Percentiles rank a stretch among this genome's conserved stretches.
These are phyloP conservation scores for Poeciliopsis turneri DNA, from an alignment of 2,797 vertebrate species.

Conservation along the genomic window DNA sequence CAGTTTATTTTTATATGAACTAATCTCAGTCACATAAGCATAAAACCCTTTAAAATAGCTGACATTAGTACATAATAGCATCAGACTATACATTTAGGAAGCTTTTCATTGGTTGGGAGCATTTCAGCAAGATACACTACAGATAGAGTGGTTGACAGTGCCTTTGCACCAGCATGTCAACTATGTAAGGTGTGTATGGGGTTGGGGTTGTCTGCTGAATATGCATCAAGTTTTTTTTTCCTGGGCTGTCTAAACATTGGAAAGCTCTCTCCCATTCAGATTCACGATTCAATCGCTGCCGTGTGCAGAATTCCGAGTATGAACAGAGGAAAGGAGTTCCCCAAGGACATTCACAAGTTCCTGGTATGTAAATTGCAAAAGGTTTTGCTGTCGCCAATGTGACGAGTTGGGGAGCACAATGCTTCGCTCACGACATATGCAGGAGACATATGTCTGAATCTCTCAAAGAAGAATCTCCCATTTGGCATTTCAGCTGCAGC, in stretches of 20 bases:
- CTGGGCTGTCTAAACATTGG: conserved; percentile 62
- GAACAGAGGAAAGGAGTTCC: conserved; percentile 36
- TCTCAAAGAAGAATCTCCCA: conserved; percentile 30
- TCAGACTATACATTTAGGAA: background rate
- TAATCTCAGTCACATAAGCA: background rate
- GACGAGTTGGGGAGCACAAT: conserved; percentile 17
- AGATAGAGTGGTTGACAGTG: background rate
- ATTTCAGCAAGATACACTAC: conserved; percentile 4
- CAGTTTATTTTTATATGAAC: background rate
- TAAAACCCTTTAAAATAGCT: conserved; percentile 7
- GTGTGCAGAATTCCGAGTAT: conserved; percentile 51
- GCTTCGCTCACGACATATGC: conserved; percentile 46
- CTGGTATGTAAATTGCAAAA: conserved; percentile 70
- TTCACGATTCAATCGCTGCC: conserved; percentile 59
- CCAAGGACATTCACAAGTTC: conserved; percentile 68
- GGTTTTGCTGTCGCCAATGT: conserved; percentile 41
- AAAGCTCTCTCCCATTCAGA: conserved; percentile 59
- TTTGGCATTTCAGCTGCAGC: conserved; percentile 24
- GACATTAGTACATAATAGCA: conserved; percentile 17
- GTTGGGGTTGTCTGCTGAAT: conserved; percentile 42
- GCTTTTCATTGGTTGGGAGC: background rate
- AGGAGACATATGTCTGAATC: conserved; percentile 52
- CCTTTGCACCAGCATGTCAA: conserved; percentile 36
- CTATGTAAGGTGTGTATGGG: background rate
- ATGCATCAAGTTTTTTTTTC: conserved; percentile 46